Conservation (phyloP, 2,113 vertebrate species). For the Thryonomys swinderianus region DNA sequence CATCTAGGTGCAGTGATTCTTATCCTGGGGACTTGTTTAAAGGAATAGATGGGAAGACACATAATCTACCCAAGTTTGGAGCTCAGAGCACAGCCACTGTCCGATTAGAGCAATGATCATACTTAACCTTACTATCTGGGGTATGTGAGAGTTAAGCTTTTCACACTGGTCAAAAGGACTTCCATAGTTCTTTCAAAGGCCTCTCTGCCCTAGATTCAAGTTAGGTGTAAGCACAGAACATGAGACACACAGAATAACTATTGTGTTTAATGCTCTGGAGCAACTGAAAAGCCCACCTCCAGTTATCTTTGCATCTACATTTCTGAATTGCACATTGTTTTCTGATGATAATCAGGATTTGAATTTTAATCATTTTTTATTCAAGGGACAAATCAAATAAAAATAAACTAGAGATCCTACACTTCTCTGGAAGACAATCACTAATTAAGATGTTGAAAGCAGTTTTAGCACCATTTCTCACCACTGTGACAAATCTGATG, state of each 20-base stretch:
- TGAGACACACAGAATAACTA: neutral
- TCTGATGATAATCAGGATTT: constrained; percentile 21
- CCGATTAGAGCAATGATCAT: neutral
- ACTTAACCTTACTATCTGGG: too few species aligned
- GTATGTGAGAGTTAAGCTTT: neutral
- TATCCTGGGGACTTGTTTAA: neutral
- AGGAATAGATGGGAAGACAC: neutral
- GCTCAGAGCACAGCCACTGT: too few species aligned
- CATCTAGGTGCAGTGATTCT: neutral
- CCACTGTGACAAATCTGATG: constrained; percentile 73
- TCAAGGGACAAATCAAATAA: constrained; percentile 61
- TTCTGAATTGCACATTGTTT: constrained; percentile 22
- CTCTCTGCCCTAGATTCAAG: neutral
- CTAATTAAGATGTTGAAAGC: constrained; percentile 78
- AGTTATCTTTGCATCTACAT: constrained; percentile 8
- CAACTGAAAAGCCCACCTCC: neutral
- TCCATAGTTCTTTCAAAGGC: neutral
- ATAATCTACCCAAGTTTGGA: neutral
- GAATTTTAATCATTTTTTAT: constrained; percentile 55
- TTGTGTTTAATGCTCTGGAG: neutral
- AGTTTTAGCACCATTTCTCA: constrained; percentile 79
- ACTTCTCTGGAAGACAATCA: constrained; percentile 65
- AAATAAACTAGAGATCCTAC: neutral
- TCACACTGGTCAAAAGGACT: neutral
- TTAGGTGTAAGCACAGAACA: neutral